Conservation (phyloP, 2,888 invertebrate species). For the Sesia bembeciformis region DNA sequence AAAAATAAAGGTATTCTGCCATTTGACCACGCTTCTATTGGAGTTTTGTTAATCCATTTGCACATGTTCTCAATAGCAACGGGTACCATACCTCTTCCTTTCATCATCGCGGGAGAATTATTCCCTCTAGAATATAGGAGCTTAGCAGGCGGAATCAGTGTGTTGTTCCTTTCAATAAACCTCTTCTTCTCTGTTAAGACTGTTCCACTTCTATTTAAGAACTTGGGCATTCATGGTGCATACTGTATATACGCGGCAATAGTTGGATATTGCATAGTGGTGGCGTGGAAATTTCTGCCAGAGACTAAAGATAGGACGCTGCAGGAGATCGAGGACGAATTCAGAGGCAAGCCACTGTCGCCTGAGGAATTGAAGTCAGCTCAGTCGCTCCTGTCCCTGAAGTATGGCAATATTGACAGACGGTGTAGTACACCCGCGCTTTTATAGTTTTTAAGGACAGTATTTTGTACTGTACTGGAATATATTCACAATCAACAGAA, state of each 20-base stretch:
- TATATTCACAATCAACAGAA: too few species aligned
- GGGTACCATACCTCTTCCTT: conserved; percentile 77
- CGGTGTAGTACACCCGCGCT: conserved; percentile 30
- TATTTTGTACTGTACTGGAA: too few species aligned
- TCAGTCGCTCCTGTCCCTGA: conserved; percentile 32
- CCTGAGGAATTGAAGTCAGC: conserved; percentile 32
- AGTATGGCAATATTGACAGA: conserved; percentile 22
- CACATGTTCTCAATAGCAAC: conserved; percentile 71
- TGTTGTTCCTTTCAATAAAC: conserved; percentile 35
- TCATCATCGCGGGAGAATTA: conserved; percentile 80
- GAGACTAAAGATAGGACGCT: conserved; percentile 50
- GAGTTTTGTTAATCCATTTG: conserved; percentile 32
- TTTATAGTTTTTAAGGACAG: conserved; percentile 4
- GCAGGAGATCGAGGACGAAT: conserved; percentile 50
- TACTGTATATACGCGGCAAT: conserved; percentile 37
- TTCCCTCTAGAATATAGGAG: conserved; percentile 76
- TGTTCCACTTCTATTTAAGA: conserved; percentile 30
- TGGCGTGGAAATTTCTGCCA: conserved; percentile 38
- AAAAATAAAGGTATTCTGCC: conserved; percentile 24
- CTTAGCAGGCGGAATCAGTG: conserved; percentile 61
- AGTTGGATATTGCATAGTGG: conserved; percentile 31
- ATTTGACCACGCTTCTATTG: conserved; percentile 33
- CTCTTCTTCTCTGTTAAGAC: conserved; percentile 43
- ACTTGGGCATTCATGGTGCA: conserved; percentile 35
- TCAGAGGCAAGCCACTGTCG: conserved; percentile 33